Evolutionary conservation across 2,888 invertebrate species (phyloP).

Genomic region (Epirrhoe tristata): DNA sequence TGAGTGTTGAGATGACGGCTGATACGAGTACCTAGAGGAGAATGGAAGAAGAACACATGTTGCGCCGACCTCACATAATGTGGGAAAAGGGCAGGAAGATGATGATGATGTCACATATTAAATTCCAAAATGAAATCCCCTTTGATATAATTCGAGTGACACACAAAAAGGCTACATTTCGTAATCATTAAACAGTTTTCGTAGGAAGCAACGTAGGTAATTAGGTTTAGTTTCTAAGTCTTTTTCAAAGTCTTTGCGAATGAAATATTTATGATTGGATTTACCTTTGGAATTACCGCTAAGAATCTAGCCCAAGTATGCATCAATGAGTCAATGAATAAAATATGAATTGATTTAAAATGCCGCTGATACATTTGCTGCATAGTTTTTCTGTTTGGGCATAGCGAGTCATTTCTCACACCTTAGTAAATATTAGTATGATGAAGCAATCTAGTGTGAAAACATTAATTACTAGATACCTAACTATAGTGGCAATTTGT

Average conservation of each 20-base stretch:
- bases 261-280: background rate
- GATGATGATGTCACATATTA: too few species aligned
- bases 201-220: too few species aligned
- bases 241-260: too few species aligned
- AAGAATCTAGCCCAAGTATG: constrained; percentile 7
- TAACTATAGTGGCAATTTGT: background rate
- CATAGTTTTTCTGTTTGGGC: background rate
- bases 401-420: background rate
- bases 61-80: too few species aligned
- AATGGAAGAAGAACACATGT: too few species aligned
- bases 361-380: background rate
- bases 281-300: background rate
- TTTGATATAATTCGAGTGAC: too few species aligned
- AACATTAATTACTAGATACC: background rate
- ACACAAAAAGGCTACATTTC: too few species aligned
- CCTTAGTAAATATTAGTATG: background rate
- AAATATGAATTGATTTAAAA: constrained; percentile 12
- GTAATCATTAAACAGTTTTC: background rate
- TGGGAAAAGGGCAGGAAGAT: too few species aligned
- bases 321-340: constrained; percentile 11
- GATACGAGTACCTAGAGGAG: too few species aligned
- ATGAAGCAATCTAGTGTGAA: background rate
- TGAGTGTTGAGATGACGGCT: too few species aligned
- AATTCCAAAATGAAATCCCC: too few species aligned
- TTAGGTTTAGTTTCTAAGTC: too few species aligned